Conservation (phyloP, 2,113 vertebrate species). For the Meriones unguiculatus region DNA sequence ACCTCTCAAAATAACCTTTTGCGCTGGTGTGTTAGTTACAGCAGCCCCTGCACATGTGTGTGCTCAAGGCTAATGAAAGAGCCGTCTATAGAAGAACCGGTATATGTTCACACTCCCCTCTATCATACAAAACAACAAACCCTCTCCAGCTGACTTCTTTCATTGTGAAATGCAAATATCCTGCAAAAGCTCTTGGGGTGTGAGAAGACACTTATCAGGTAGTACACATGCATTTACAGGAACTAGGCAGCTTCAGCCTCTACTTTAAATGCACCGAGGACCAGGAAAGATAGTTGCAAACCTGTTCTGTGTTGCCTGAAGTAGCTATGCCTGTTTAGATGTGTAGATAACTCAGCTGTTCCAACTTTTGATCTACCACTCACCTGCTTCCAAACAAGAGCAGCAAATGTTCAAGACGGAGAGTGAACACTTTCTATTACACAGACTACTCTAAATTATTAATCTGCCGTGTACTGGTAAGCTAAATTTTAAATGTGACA, state of each 20-base stretch:
- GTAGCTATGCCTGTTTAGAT: constrained; percentile 66
- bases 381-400: constrained; percentile 59
- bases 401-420: constrained; percentile 63
- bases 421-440: constrained; percentile 23
- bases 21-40: constrained; percentile 78
- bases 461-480: not conserved
- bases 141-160: constrained; percentile 88
- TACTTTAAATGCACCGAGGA: constrained; percentile 83
- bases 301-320: constrained; percentile 75
- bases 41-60: constrained; percentile 79
- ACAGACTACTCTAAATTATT: constrained; percentile 59
- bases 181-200: constrained; percentile 87
- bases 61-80: constrained; percentile 85
- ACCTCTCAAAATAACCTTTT: constrained; percentile 80
- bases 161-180: constrained; percentile 88
- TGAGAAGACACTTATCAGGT: constrained; percentile 89
- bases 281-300: constrained; percentile 82
- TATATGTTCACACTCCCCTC: constrained; percentile 88
- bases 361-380: constrained; percentile 62
- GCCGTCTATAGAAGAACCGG: constrained; percentile 86
- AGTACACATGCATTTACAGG: constrained; percentile 81
- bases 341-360: constrained; percentile 59
- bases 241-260: constrained; percentile 73
- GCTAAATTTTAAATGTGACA: not conserved
- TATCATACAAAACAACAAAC: constrained; percentile 88